Evolutionary conservation across 1,140 invertebrate species (phyloP).

Genomic region (Agraylea sexmaculata): DNA sequence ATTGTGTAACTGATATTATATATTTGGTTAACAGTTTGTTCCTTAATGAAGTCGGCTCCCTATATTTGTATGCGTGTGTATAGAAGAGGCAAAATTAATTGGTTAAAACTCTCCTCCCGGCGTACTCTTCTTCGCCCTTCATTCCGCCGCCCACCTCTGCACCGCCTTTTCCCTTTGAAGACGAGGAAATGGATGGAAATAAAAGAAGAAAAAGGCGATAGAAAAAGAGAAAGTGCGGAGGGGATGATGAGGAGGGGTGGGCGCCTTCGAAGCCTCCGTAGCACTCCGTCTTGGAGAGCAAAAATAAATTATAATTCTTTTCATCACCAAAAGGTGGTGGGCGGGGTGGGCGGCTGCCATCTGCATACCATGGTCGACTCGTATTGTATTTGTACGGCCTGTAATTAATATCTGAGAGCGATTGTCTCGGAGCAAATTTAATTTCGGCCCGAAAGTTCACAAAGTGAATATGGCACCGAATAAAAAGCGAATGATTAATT

Average conservation of each 20-base stretch:
- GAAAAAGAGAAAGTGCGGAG: conserved; percentile 19
- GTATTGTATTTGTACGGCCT: too few relatives aligned
- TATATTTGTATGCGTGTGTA: conserved; percentile 17
- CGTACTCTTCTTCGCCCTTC: conserved; percentile 20
- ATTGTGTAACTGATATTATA: too few relatives aligned
- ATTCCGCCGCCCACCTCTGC: conserved; percentile 30
- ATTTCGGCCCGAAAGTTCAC: too few relatives aligned
- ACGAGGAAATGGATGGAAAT: conserved; percentile 22
- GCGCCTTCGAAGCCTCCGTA: conserved; percentile 20
- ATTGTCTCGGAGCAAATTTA: too few relatives aligned
- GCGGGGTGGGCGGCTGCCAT: conserved; percentile 21
- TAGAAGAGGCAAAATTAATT: conserved; percentile 45
- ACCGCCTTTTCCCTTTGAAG: conserved; percentile 21
- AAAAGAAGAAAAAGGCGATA: conserved; percentile 23
- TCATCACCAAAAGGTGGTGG: conserved; percentile 23
- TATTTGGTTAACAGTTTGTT: too few relatives aligned
- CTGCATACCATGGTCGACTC: conserved; percentile 22
- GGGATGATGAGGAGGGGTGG: conserved; percentile 7
- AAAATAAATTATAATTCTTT: conserved; percentile 24
- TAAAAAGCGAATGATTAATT: too few relatives aligned
- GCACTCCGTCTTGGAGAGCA: conserved; percentile 23
- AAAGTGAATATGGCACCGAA: too few relatives aligned
- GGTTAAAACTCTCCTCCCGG: conserved; percentile 43
- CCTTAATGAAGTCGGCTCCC: too few relatives aligned
- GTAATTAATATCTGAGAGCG: too few relatives aligned